Conservation (phyloP, 2,888 invertebrate species). For the Protophormia terraenovae region DNA sequence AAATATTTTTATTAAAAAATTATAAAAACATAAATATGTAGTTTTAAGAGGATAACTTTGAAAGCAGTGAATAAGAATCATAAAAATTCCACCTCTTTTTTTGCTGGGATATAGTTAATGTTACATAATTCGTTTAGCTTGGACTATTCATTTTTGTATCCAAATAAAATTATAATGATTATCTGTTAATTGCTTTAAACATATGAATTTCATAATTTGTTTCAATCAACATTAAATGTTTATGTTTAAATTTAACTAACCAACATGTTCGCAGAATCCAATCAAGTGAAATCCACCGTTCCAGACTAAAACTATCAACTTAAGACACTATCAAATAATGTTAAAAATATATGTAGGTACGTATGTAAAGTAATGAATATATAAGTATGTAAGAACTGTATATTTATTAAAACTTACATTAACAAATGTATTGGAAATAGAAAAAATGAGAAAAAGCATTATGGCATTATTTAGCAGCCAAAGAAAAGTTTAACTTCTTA, state of each 20-base stretch:
- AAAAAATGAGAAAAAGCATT: neutral
- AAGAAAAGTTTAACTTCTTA: conserved; percentile 53
- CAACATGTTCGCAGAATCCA: conserved; percentile 49
- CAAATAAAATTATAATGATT: neutral
- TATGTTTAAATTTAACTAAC: conserved; percentile 31
- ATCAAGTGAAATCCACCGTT: conserved; percentile 17
- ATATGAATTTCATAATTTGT: conserved; percentile 19
- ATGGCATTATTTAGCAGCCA: conserved; percentile 47
- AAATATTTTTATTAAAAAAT: too few relatives aligned
- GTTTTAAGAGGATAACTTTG: too few relatives aligned
- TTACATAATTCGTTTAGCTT: neutral
- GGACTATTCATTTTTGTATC: neutral
- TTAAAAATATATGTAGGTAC: neutral
- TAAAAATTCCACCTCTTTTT: too few relatives aligned
- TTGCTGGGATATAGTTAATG: too few relatives aligned
- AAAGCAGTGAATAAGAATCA: too few relatives aligned
- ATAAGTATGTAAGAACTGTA: neutral
- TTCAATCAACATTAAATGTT: conserved; percentile 27
- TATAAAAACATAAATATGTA: too few relatives aligned
- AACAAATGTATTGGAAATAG: conserved; percentile 11
- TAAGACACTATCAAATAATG: neutral
- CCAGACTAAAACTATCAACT: neutral
- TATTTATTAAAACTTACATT: neutral
- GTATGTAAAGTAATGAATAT: neutral
- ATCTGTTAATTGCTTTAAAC: conserved; percentile 16